Evolutionary conservation across 2,888 invertebrate genomes (phyloP), one percentile per base, ranked within the genome.

Genomic region (Apeira syringaria): DNA sequence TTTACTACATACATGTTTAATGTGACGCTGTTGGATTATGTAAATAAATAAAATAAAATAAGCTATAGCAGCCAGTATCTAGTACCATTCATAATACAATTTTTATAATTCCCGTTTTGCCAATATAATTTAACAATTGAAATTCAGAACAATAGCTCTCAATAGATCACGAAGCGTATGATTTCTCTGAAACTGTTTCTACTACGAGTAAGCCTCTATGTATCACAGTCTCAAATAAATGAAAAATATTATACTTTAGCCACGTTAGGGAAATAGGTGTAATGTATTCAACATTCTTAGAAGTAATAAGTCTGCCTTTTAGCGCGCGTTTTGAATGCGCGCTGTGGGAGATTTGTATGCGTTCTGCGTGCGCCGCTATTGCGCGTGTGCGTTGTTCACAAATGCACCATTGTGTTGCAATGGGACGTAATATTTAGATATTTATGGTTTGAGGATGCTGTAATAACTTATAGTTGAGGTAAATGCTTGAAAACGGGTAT

Each of bases 331-430:
- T 11, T 26, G 40, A 24, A 35, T 28, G 24, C 18, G 20, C 2
- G 7, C 20, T 20, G 12, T 24, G 45, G 35, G 32, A 28, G 32
- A 28, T 30, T 31, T 15, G 27, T 31, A 32, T 46, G 39, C 39
- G 28, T 26, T n/a, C 12, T 38, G 49, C 42, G 40, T 39, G 12
- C 40, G 48, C 43, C 39, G 42, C 42, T 22, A 42, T 32, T 22
- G 20, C 32, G 22, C 26, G 15, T 31, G 41, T 37, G 37, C 27
- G 9, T 35, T 17, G 35, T 27, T 22, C 31, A 22, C 15, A 20
- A 39, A 35, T 33, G 20, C 17, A 15, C 12, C 9, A 18, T 29
- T 29, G 28, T 27, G 45, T 26, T 26, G 34, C 34, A 35, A 45
- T 39, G 34, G n/a, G 12, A 22, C 26, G 25, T 46, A 27, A 46